Evolutionary conservation across 2,888 invertebrate species (phyloP).

Genomic region (Drosophila crucigera): DNA sequence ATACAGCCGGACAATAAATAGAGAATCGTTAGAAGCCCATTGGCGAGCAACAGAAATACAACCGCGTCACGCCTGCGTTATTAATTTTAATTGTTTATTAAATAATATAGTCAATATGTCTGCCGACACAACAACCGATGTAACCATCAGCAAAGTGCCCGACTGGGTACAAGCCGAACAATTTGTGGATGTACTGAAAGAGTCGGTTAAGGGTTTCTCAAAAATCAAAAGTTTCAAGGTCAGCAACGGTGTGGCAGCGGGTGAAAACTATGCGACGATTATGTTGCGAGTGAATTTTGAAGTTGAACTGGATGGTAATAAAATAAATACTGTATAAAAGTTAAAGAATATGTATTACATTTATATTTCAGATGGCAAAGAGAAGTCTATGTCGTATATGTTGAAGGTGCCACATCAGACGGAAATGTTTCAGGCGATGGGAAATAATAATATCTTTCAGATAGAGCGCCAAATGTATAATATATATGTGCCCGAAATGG

Average conservation of each 20-base stretch:
- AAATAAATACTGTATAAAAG: not conserved
- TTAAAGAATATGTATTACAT: not conserved
- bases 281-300: slow-evolving; percentile 75
- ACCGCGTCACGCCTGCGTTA: not conserved
- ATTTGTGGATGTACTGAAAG: slow-evolving; percentile 52
- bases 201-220: slow-evolving; percentile 44
- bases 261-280: slow-evolving; percentile 82
- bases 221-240: slow-evolving; percentile 53
- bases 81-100: slow-evolving; percentile 1
- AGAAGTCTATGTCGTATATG: slow-evolving; percentile 61
- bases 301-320: slow-evolving; percentile 71
- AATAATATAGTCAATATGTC: slow-evolving; percentile 31
- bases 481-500: slow-evolving; percentile 73
- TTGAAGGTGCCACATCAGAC: slow-evolving; percentile 59
- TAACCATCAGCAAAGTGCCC: slow-evolving; percentile 32
- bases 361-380: slow-evolving; percentile 39
- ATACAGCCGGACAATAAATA: slow-evolving; percentile 7
- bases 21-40: slow-evolving; percentile 16
- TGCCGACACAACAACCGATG: slow-evolving; percentile 20
- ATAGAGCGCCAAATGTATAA: slow-evolving; percentile 76
- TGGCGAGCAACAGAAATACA: slow-evolving; percentile 3
- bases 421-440: slow-evolving; percentile 35
- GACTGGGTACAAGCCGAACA: slow-evolving; percentile 57
- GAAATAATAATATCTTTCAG: slow-evolving; percentile 61
- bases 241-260: slow-evolving; percentile 61